Conservation (phyloP, 2,888 invertebrate genomes). For the Ectemnius lituratus region DNA sequence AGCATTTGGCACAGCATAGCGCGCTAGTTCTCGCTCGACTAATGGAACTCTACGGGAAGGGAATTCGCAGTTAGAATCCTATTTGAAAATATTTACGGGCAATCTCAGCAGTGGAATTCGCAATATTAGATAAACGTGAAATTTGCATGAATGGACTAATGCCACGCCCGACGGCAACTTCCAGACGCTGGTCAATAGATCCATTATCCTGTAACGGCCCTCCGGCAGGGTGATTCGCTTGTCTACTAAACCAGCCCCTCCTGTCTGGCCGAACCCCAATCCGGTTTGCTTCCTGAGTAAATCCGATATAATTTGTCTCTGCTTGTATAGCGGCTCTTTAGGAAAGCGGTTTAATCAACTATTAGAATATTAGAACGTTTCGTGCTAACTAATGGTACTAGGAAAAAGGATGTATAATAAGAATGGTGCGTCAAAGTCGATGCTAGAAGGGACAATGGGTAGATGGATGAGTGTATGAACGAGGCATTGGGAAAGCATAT, state of each 20-base stretch:
- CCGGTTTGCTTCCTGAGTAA: not conserved
- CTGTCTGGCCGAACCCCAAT: not conserved
- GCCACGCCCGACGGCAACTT: not conserved
- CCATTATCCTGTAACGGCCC: slow-evolving; percentile 2
- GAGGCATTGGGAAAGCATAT: too few species aligned
- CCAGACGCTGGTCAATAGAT: not conserved
- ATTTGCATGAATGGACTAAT: slow-evolving; percentile 1
- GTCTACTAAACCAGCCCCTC: not conserved
- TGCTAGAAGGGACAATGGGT: too few species aligned
- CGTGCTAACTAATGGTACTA: too few species aligned
- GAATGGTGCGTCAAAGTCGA: too few species aligned
- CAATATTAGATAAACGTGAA: not conserved
- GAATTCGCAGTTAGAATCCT: not conserved
- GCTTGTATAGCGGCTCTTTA: not conserved
- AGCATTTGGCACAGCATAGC: too few species aligned
- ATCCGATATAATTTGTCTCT: not conserved
- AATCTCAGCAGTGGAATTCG: too few species aligned
- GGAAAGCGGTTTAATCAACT: too few species aligned
- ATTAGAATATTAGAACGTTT: too few species aligned
- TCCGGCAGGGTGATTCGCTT: not conserved
- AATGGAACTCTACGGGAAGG: not conserved
- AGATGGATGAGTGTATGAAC: too few species aligned
- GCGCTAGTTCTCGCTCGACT: too few species aligned
- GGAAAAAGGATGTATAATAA: too few species aligned
- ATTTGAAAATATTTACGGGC: not conserved